Evolutionary conservation across 1,140 invertebrate species (phyloP).

Genomic region (Orchesella cincta): DNA sequence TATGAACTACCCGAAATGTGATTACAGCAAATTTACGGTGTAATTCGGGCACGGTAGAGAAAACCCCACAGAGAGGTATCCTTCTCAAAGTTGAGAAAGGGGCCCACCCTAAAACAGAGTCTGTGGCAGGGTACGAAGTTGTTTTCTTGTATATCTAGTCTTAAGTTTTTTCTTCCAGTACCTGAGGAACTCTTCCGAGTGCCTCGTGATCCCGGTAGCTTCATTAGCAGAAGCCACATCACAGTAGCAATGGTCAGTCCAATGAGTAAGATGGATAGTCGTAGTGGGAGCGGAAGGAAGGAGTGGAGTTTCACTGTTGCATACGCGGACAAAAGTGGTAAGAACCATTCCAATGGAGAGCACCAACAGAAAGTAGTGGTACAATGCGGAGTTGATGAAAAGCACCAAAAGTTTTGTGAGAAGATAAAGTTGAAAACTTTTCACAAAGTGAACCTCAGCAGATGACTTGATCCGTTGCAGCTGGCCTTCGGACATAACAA

Average conservation of each 20-base stretch:
- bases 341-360: conserved; percentile 3
- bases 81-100: conserved; percentile 18
- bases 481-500: background rate
- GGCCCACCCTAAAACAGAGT: conserved; percentile 4
- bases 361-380: background rate
- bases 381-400: conserved; percentile 22
- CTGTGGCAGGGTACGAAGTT: conserved; percentile 5
- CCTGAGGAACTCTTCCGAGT: conserved; percentile 11
- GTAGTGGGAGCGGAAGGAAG: background rate
- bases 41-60: conserved; percentile 2
- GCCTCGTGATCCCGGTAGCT: background rate
- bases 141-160: background rate
- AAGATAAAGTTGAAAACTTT: conserved; percentile 21
- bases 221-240: conserved; percentile 3
- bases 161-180: conserved; percentile 8
- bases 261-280: conserved; percentile 8
- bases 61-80: background rate
- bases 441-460: background rate
- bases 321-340: conserved; percentile 11
- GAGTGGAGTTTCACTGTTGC: background rate
- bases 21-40: conserved; percentile 24
- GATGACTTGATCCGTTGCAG: background rate
- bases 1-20: too few species aligned
- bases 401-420: conserved; percentile 10
- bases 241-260: conserved; percentile 7